Percentiles rank a stretch among this genome's conserved stretches.
Evolutionary conservation across 2,888 invertebrate species (phyloP).

Genomic region (Agriopis marginaria): DNA sequence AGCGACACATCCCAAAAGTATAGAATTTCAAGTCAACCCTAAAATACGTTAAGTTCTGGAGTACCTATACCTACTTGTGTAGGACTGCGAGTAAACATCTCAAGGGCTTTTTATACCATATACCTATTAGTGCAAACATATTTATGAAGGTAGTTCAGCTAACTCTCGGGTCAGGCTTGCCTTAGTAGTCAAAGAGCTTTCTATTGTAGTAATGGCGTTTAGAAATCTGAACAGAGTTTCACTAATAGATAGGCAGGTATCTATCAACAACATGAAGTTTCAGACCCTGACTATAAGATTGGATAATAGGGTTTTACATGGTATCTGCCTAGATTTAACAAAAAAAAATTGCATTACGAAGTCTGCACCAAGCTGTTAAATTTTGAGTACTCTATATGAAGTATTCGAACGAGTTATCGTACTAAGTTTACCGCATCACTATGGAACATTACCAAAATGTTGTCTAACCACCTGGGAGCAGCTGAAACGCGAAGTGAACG

Average conservation of each 20-base stretch:
- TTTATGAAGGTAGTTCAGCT: conserved; percentile 34
- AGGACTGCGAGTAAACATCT: conserved; percentile 32
- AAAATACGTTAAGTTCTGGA: conserved; percentile 26
- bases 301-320: not conserved
- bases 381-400: not conserved
- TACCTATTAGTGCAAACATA: conserved; percentile 28
- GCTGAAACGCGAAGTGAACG: conserved; percentile 40
- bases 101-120: conserved; percentile 33
- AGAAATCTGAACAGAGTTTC: conserved; percentile 38
- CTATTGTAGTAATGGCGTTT: conserved; percentile 38
- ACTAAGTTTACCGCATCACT: conserved; percentile 22
- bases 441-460: conserved; percentile 21
- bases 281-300: conserved; percentile 28
- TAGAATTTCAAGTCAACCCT: conserved; percentile 42
- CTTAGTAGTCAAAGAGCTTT: conserved; percentile 40
- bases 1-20: conserved; percentile 39
- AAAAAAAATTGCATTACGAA: not conserved
- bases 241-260: conserved; percentile 8
- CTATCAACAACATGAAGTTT: conserved; percentile 35
- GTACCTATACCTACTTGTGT: conserved; percentile 15
- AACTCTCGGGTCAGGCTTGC: conserved; percentile 43
- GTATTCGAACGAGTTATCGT: conserved; percentile 5
- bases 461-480: conserved; percentile 36
- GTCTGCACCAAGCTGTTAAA: not conserved
- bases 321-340: too few relatives aligned